phyloP scores from a whole-genome alignment of 2,113 vertebrate genomes.

The Gadus macrocephalus region DNA sequence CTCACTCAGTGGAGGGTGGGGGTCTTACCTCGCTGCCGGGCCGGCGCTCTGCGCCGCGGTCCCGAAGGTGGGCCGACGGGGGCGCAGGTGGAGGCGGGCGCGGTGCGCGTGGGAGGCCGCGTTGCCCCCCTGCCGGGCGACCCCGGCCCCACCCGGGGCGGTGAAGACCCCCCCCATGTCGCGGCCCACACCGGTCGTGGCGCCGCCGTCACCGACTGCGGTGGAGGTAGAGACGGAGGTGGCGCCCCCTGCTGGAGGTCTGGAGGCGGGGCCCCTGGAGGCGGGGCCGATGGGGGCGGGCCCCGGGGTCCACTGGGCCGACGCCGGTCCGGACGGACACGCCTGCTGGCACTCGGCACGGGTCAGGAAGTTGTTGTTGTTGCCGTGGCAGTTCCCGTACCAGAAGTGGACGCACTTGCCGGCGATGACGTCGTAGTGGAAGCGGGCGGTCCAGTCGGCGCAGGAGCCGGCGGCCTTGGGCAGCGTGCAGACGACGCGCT shows the following conservation, averaged over 20 bases:
- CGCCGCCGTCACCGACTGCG: background rate
- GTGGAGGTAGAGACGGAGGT: background rate
- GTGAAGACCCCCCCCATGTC: constrained; percentile 54
- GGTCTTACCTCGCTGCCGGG: constrained; percentile 71
- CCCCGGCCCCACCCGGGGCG: constrained; percentile 12
- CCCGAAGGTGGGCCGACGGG: constrained; percentile 32
- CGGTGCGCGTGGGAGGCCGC: constrained; percentile 58
- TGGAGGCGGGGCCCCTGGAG: background rate
- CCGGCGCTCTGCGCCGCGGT: constrained; percentile 50
- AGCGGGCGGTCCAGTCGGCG: constrained; percentile 78
- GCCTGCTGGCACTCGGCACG: constrained; percentile 79
- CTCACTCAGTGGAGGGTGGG: constrained; percentile 9
- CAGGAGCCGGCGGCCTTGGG: constrained; percentile 84
- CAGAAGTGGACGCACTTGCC: constrained; percentile 89
- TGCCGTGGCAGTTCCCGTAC: constrained; percentile 90
- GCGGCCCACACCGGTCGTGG: constrained; percentile 9
- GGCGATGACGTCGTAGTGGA: constrained; percentile 80
- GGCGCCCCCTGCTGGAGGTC: constrained; percentile 4
- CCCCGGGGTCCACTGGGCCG: constrained; percentile 10
- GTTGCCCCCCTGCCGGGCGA: constrained; percentile 32
- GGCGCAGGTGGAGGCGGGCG: constrained; percentile 26
- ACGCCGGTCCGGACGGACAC: constrained; percentile 55
- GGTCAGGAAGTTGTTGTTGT: constrained; percentile 84
- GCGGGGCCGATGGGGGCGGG: background rate
- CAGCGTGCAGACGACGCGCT: constrained; percentile 79